phyloP scores from a whole-genome alignment of 2,113 vertebrate genomes.

The Rynchops niger region DNA sequence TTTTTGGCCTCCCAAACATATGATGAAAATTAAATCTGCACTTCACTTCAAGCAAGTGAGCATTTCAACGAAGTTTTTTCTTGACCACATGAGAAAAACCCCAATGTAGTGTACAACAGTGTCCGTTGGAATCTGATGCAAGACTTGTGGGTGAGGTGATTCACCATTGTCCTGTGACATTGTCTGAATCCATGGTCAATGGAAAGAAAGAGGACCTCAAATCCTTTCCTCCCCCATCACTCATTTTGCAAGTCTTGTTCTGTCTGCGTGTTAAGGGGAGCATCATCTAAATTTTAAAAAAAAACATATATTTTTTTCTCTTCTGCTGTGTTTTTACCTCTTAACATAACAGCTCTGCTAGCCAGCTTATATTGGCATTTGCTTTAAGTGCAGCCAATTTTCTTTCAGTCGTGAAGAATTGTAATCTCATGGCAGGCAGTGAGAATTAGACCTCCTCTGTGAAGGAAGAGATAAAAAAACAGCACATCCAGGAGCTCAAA shows the following conservation, averaged over 20 bases:
- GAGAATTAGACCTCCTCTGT: background rate
- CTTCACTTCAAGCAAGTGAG: background rate
- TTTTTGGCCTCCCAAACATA: background rate
- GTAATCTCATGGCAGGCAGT: background rate
- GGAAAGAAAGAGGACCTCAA: background rate
- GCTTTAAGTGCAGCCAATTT: background rate
- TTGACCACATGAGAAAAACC: background rate
- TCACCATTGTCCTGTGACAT: background rate
- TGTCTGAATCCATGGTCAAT: background rate
- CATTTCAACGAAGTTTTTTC: background rate
- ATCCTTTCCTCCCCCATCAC: background rate
- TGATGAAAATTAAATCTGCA: background rate
- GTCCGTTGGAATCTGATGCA: background rate
- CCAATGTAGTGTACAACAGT: fast-evolving
- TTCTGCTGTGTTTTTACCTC: background rate
- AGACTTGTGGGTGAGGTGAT: background rate
- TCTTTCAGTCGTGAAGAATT: background rate
- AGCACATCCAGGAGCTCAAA: background rate
- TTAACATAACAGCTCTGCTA: background rate
- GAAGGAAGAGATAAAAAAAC: background rate
- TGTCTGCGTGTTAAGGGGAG: background rate
- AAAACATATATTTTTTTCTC: background rate
- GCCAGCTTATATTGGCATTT: background rate
- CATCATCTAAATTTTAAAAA: background rate
- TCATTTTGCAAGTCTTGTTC: background rate